phyloP scores from a whole-genome alignment of 2,797 vertebrate species.

The Xerus rutilus region DNA sequence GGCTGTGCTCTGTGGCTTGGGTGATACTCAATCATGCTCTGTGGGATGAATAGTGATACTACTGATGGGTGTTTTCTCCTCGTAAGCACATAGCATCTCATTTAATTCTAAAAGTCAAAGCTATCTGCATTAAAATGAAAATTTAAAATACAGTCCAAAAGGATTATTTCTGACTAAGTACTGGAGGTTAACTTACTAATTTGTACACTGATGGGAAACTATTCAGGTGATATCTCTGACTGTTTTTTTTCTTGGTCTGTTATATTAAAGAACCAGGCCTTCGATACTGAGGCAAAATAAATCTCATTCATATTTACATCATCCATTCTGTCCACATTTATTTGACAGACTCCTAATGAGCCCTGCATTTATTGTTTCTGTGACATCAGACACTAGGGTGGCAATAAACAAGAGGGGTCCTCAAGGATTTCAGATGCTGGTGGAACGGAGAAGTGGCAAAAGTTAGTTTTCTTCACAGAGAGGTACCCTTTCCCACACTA shows the following conservation, averaged over 20 bases:
- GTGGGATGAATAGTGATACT: neutral
- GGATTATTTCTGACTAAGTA: neutral
- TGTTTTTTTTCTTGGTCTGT: neutral
- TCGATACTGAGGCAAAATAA: neutral
- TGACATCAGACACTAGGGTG: neutral
- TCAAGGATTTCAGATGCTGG: too few relatives aligned
- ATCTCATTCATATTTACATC: accelerated
- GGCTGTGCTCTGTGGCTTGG: neutral
- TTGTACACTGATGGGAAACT: neutral
- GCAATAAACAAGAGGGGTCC: accelerated
- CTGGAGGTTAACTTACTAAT: neutral
- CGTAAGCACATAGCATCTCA: neutral
- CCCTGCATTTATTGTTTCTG: accelerated
- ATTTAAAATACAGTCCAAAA: neutral
- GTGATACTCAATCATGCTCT: neutral
- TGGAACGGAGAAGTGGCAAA: neutral
- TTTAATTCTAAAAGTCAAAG: neutral
- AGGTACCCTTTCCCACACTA: accelerated
- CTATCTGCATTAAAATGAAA: neutral
- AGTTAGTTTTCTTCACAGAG: neutral
- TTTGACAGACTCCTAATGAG: neutral
- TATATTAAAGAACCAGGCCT: too few relatives aligned
- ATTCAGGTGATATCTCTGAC: neutral
- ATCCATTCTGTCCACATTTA: accelerated
- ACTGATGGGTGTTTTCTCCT: neutral